Evolutionary conservation across 2,797 vertebrate species (phyloP).

Genomic region (Pantherophis vulpinus): DNA sequence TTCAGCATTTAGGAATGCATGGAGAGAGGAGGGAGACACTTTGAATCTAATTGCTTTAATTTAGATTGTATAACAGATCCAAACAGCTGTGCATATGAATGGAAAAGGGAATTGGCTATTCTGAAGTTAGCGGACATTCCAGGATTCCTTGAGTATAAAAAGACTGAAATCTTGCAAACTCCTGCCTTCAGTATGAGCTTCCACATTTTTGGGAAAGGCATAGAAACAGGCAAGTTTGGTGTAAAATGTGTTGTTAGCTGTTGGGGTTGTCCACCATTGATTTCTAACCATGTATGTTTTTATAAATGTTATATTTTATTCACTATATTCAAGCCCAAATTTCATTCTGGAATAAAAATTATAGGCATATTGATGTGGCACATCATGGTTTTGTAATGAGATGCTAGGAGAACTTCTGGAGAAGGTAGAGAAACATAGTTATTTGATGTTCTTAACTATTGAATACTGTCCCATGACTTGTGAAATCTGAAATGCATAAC

Average conservation of each 20-base stretch:
- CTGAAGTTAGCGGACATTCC: neutral
- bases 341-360: neutral
- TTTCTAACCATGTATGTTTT: conserved; percentile 11
- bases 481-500: neutral
- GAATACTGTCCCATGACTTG: conserved; percentile 5
- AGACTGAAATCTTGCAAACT: neutral
- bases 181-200: neutral
- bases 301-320: neutral
- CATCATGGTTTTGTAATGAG: neutral
- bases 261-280: neutral
- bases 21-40: neutral
- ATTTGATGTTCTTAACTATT: neutral
- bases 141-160: neutral
- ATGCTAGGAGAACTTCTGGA: conserved; percentile 19
- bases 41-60: conserved; percentile 10
- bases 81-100: neutral
- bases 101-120: neutral
- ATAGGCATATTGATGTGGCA: neutral
- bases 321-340: neutral
- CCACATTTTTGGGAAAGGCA: neutral
- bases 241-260: neutral
- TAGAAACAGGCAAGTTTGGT: neutral
- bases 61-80: neutral
- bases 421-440: neutral
- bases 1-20: neutral